Percentiles rank a stretch among this genome's conserved stretches.
phyloP scores from a whole-genome alignment of 1,140 invertebrate genomes.

The Cherax destructor region DNA sequence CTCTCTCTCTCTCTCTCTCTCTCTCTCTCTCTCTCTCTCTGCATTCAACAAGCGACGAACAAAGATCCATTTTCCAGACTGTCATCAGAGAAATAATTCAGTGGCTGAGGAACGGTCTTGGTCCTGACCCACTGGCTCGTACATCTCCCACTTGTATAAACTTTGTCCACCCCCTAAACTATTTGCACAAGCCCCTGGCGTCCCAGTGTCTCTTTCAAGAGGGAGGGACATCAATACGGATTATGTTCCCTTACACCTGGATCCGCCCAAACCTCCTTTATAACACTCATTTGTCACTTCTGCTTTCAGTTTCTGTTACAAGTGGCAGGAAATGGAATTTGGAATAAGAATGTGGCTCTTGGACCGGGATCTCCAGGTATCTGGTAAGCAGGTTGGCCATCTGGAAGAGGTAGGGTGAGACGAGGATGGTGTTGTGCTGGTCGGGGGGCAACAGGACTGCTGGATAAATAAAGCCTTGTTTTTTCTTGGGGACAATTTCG shows the following conservation, averaged over 20 bases:
- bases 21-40: not conserved
- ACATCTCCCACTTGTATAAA: conserved; percentile 3
- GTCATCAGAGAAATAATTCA: not conserved
- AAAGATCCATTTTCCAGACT: not conserved
- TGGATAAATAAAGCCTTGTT: not conserved
- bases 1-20: not conserved
- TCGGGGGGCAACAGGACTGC: no score
- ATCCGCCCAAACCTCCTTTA: not conserved
- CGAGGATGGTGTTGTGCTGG: no score
- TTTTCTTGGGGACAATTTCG: conserved; percentile 3
- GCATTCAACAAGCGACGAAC: not conserved
- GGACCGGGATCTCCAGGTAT: no score
- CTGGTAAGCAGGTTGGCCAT: not conserved
- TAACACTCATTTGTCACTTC: not conserved
- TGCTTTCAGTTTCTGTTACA: not conserved
- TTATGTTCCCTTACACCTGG: not conserved
- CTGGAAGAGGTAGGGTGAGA: no score
- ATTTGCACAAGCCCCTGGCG: not conserved
- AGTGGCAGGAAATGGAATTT: not conserved
- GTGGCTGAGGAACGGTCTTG: not conserved
- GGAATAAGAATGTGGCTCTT: no score
- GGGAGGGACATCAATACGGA: not conserved
- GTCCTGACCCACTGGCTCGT: not conserved
- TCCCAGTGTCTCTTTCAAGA: not conserved
- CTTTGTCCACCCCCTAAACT: not conserved